Conservation (phyloP, 2,888 invertebrate species). For the Diarsia mendica region DNA sequence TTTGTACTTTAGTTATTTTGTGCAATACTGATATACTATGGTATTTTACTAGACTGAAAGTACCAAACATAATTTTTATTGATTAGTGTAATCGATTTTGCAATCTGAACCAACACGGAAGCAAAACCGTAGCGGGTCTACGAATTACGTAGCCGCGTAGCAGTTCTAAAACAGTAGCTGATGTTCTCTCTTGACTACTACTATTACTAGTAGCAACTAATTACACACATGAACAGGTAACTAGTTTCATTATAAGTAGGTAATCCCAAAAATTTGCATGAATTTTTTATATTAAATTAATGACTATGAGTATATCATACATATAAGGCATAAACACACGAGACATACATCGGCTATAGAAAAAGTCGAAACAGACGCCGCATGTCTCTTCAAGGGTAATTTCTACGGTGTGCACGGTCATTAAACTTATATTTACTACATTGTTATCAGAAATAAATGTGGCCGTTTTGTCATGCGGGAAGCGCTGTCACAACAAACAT, state of each 20-base stretch:
- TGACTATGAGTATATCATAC: too few relatives aligned
- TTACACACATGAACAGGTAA: too few relatives aligned
- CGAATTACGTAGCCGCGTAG: slow-evolving; percentile 34
- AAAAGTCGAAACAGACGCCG: slow-evolving; percentile 68
- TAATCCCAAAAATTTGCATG: neutral
- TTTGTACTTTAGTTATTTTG: slow-evolving; percentile 51
- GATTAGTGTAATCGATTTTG: neutral
- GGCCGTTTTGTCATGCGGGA: slow-evolving; percentile 87
- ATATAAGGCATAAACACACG: slow-evolving; percentile 13
- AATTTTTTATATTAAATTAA: neutral
- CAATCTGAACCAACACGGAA: neutral
- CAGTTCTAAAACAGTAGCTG: neutral
- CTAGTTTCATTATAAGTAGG: neutral
- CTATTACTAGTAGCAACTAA: too few relatives aligned
- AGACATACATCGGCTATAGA: slow-evolving; percentile 42
- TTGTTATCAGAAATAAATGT: slow-evolving; percentile 88
- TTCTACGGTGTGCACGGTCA: slow-evolving; percentile 83
- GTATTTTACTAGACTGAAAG: neutral
- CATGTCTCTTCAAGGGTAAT: slow-evolving; percentile 81
- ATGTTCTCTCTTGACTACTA: neutral
- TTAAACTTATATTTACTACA: slow-evolving; percentile 87
- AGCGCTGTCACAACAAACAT: slow-evolving; percentile 89
- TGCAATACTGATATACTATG: neutral
- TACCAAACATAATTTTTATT: neutral
- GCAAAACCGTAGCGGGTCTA: slow-evolving; percentile 19